Evolutionary conservation across 2,888 invertebrate genomes (phyloP), one percentile per base, ranked within the genome.

Genomic region (Acronicta aceris): DNA sequence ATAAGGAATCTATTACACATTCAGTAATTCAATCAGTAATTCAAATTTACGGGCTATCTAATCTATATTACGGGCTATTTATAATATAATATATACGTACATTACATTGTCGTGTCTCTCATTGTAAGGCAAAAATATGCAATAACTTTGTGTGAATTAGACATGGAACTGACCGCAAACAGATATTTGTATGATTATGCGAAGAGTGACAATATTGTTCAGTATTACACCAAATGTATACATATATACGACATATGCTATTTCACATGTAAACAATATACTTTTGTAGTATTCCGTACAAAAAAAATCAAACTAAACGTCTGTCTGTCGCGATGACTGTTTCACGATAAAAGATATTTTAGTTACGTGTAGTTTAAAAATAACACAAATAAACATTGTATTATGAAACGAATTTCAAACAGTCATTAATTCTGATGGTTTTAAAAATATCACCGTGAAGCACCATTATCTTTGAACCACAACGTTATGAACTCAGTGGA

Each of bases 101-200:
- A 38, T 21, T 16, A 15, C 48, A 21, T 52, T 27, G 45, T 54
- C 33, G 43, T 58, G 30, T 5, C 10, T 53, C 42, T 50, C 49
- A 65, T 74, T 69, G 63, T 65, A 15, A 56, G 42, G 25, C 25
- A 55, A 61, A 60, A 62, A 58, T 61, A 63, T 61, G 53, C 50
- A 72, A 65, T 67, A 61, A 50, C 47, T 62, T 51, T 43, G 51
- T 61, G 6, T 25, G 49, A 64, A 74, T 74, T 59, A 45, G 57
- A 60, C 46, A 74, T 64, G 53, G 61, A 59, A 56, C 25, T 38
- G 59, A 76, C 77, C 74, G 27, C 76, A 76, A 74, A 65, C 55
- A 64, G 53, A 56, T 59, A 61, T 57, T 59, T 40, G 46, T 58
- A 76, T 58, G 61, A 67, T 65, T 60, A 51, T 59, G 50, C 47